Conservation (phyloP, 2,888 invertebrate species). For the Acholoe squamosa region DNA sequence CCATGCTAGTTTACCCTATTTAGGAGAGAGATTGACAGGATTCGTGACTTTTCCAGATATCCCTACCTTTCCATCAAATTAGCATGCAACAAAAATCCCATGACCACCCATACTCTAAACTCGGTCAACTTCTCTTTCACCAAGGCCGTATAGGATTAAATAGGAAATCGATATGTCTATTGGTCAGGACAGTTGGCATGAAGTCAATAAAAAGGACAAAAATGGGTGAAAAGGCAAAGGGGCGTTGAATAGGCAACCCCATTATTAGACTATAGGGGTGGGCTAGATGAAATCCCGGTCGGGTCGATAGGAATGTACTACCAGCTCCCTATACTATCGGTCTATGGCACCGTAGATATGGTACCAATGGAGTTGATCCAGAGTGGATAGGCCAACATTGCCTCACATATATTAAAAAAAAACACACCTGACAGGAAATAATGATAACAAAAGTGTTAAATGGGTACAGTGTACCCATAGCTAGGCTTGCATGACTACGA, state of each 20-base stretch:
- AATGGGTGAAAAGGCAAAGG: constrained; percentile 25
- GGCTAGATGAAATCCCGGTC: neutral
- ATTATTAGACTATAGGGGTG: neutral
- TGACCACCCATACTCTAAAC: neutral
- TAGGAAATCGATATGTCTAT: constrained; percentile 24
- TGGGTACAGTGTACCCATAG: no score
- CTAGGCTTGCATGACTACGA: no score
- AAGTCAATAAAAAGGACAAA: neutral
- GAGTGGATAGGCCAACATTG: no score
- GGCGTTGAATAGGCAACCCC: neutral
- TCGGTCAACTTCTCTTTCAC: neutral
- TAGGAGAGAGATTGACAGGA: neutral
- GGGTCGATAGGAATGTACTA: neutral
- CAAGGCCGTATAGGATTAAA: neutral
- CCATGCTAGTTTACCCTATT: no score
- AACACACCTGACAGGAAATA: no score
- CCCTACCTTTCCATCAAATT: neutral
- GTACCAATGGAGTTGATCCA: no score
- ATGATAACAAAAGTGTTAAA: no score
- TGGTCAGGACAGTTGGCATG: neutral
- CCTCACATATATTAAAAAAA: no score
- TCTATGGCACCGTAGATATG: no score
- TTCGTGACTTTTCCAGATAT: neutral
- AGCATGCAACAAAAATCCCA: neutral
- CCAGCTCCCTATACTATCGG: no score